These are phyloP conservation scores for Eubucco bourcierii DNA, from an alignment of 2,113 vertebrate species.

Conservation along the genomic window DNA sequence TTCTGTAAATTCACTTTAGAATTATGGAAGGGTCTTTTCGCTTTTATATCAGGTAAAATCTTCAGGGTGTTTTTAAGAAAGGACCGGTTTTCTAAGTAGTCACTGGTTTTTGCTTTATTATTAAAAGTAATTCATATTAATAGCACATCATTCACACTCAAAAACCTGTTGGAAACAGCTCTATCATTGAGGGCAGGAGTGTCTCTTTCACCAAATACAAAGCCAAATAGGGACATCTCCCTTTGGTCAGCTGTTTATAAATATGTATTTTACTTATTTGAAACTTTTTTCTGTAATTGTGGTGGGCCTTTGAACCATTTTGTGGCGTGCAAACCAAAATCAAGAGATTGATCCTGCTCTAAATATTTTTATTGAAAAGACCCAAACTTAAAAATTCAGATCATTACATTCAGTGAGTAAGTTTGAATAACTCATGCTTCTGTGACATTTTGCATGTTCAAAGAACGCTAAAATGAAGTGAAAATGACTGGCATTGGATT, in stretches of 20 bases:
- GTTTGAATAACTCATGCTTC: background rate
- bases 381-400: background rate
- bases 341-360: background rate
- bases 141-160: background rate
- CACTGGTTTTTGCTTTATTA: background rate
- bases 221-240: background rate
- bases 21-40: background rate
- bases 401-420: background rate
- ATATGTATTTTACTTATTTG: background rate
- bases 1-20: background rate
- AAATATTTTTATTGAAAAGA: background rate
- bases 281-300: background rate
- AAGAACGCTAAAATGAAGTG: background rate
- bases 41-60: background rate
- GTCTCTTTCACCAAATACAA: background rate
- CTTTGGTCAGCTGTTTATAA: background rate
- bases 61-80: background rate
- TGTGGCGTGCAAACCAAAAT: background rate
- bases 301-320: background rate
- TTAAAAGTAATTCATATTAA: background rate
- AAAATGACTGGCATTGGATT: background rate
- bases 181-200: background rate
- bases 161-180: background rate
- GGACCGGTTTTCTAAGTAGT: rapidly evolving
- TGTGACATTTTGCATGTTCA: background rate